Percentiles rank a stretch among this genome's conserved stretches.
Evolutionary conservation across 2,797 vertebrate species (phyloP).

Genomic region (Rousettus madagascariensis): DNA sequence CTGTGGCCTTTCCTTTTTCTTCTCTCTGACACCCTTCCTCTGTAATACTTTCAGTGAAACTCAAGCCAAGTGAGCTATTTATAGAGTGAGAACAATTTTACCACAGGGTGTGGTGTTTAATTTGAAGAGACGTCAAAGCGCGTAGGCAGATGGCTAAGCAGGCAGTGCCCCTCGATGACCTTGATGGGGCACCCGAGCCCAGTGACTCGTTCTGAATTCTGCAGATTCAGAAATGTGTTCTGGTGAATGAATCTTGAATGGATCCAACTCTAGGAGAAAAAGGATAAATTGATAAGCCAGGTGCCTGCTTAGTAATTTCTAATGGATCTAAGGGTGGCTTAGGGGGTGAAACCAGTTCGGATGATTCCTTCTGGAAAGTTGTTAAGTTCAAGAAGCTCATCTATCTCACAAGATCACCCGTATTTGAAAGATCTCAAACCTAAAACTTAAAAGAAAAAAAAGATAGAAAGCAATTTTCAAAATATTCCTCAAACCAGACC

Average conservation of each 20-base stretch:
- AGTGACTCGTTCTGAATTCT: neutral
- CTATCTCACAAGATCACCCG: neutral
- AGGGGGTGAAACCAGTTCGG: neutral
- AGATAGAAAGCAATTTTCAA: neutral
- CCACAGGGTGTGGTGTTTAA: constrained; percentile 72
- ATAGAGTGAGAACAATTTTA: constrained; percentile 67
- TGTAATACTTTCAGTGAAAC: neutral
- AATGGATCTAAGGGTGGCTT: neutral
- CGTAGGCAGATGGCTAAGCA: constrained; percentile 69
- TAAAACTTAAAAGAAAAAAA: neutral
- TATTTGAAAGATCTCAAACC: neutral
- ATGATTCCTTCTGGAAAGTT: neutral
- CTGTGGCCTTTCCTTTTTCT: constrained; percentile 52
- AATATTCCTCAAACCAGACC: neutral
- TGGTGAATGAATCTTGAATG: neutral
- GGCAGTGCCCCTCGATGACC: constrained; percentile 30
- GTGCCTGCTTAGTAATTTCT: neutral
- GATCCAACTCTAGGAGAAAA: neutral
- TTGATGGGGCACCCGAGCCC: constrained; percentile 16
- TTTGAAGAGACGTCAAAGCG: constrained; percentile 71
- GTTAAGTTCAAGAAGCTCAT: neutral
- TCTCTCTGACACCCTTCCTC: constrained; percentile 51
- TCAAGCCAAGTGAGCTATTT: constrained; percentile 68
- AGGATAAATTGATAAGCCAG: neutral
- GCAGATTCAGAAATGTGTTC: neutral